phyloP scores from a whole-genome alignment of 2,797 vertebrate genomes.

The Sebastes diploproa region DNA sequence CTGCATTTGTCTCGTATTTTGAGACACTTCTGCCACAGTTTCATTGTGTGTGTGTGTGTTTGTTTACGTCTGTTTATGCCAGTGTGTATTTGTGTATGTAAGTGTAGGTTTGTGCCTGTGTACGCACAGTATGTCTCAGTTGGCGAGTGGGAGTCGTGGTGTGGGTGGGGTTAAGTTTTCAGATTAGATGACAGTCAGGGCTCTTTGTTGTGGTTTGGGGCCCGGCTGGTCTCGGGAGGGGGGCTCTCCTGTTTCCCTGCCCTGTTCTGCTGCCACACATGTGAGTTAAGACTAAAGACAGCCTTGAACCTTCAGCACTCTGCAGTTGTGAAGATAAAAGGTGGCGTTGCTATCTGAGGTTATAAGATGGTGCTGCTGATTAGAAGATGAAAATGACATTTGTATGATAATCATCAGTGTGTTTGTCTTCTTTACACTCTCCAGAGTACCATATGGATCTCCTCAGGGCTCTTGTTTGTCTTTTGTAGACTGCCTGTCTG shows the following conservation, averaged over 20 bases:
- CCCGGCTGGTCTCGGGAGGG: conserved; percentile 16
- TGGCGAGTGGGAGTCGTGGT: conserved; percentile 30
- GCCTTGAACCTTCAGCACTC: conserved; percentile 32
- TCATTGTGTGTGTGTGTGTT: conserved; percentile 18
- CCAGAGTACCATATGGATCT: not conserved
- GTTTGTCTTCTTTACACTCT: conserved; percentile 13
- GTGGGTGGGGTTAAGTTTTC: conserved; percentile 62
- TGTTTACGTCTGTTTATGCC: conserved; percentile 28
- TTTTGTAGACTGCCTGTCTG: not conserved
- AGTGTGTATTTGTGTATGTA: conserved; percentile 40
- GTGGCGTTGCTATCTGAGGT: not conserved
- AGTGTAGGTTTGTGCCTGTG: conserved; percentile 29
- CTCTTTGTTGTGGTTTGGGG: conserved; percentile 73
- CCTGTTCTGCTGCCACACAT: conserved; percentile 29
- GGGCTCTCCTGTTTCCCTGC: conserved; percentile 42
- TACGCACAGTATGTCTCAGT: not conserved
- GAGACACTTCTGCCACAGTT: conserved; percentile 8
- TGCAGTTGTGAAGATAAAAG: not conserved
- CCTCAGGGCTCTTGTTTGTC: not conserved
- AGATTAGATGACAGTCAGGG: conserved; percentile 59
- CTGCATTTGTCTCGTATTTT: conserved; percentile 13
- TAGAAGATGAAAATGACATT: conserved; percentile 14
- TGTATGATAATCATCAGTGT: conserved; percentile 3
- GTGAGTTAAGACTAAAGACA: conserved; percentile 2
- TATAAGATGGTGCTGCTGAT: conserved; percentile 14